These are phyloP conservation scores for Theodoxus fluviatilis DNA, from an alignment of 2,888 invertebrate genomes.

Conservation along the genomic window DNA sequence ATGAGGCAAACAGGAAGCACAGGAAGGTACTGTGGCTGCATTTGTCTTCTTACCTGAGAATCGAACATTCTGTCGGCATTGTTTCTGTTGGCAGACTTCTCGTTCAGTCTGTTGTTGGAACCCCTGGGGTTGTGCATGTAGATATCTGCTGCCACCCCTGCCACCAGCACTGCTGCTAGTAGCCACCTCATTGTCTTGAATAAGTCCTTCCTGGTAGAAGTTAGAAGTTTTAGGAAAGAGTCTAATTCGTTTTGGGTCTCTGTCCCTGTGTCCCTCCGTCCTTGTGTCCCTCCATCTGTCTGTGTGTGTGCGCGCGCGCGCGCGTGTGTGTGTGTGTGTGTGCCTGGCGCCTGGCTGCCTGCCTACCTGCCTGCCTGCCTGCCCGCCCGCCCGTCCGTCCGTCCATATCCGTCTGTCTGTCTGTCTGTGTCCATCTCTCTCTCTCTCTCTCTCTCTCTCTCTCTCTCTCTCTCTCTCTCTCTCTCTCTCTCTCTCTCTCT, in stretches of 20 bases:
- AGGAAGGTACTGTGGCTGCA: no score
- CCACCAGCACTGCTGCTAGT: not conserved
- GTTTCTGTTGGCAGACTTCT: slow-evolving; percentile 56
- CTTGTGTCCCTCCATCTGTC: slow-evolving; percentile 4
- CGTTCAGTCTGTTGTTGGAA: slow-evolving; percentile 63
- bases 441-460: slow-evolving; percentile 22
- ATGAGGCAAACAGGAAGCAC: no score
- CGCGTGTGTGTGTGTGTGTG: slow-evolving; percentile 9
- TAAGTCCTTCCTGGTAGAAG: no score
- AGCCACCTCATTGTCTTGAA: slow-evolving; percentile 8
- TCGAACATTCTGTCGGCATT: slow-evolving; percentile 63
- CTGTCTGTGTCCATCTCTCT: not conserved
- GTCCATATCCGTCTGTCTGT: slow-evolving; percentile 17
- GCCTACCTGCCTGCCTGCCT: not conserved
- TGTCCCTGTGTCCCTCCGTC: slow-evolving; percentile 8
- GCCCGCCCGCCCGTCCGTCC: slow-evolving; percentile 4
- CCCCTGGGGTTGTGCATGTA: slow-evolving; percentile 62
- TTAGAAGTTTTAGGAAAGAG: no score
- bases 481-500: not conserved
- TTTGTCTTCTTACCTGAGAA: slow-evolving; percentile 55
- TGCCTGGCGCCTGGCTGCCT: not conserved
- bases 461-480: slow-evolving; percentile 1
- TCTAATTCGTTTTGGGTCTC: not conserved
- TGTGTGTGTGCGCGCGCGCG: slow-evolving; percentile 6
- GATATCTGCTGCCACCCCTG: slow-evolving; percentile 44